Evolutionary conservation across 2,113 vertebrate genomes (phyloP).

Genomic region (Archilochus colubris): DNA sequence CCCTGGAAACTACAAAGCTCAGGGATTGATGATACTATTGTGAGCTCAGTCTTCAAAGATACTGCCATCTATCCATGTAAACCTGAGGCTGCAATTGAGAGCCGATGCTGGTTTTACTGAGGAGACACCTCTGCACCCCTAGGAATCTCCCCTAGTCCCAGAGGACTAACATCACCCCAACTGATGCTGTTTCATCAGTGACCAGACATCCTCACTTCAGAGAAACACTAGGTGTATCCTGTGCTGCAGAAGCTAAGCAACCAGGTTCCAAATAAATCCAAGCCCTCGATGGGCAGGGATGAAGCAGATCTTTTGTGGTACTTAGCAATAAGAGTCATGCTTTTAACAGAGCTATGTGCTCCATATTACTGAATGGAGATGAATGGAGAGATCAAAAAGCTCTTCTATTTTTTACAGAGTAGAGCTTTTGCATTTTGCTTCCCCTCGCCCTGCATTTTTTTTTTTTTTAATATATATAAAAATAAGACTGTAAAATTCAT

Average conservation of each 20-base stretch:
- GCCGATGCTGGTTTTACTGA: neutral
- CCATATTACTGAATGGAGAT: neutral
- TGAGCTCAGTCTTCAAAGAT: neutral
- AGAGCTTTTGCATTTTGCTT: neutral
- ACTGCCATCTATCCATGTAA: neutral
- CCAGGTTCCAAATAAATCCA: neutral
- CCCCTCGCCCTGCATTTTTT: neutral
- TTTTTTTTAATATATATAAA: too few relatives aligned
- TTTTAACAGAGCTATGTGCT: neutral
- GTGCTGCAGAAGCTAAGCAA: neutral
- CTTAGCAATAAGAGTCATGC: neutral
- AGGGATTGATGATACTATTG: neutral
- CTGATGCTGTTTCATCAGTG: neutral
- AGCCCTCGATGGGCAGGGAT: neutral
- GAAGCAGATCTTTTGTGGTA: neutral
- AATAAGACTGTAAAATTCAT: neutral
- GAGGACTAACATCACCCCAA: neutral
- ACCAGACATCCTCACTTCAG: neutral
- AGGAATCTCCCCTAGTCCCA: neutral
- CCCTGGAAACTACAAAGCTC: neutral
- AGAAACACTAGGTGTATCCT: neutral
- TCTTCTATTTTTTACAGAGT: neutral
- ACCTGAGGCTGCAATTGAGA: neutral
- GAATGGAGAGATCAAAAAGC: neutral
- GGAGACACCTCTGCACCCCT: neutral